These are phyloP conservation scores for Coracopsis vasa DNA, from an alignment of 2,113 vertebrate species.

Conservation along the genomic window DNA sequence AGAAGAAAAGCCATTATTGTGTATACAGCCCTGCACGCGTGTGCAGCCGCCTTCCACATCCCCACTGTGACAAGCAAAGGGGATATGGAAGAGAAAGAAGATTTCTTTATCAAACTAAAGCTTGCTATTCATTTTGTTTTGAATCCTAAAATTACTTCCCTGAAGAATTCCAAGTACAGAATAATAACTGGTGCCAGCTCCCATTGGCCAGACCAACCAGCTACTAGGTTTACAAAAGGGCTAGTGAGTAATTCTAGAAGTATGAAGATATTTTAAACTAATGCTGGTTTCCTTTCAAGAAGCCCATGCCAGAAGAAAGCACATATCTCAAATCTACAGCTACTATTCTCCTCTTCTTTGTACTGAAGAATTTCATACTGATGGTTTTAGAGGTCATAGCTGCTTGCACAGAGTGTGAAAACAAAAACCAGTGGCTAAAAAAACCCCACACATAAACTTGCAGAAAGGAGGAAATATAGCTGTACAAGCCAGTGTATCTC, in stretches of 20 bases:
- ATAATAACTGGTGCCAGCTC: conserved; percentile 22
- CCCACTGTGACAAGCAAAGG: background rate
- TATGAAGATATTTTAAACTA: background rate
- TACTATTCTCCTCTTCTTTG: background rate
- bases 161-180: background rate
- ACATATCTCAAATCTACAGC: background rate
- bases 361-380: background rate
- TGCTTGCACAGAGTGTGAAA: background rate
- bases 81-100: background rate
- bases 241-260: background rate
- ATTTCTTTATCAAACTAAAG: conserved; percentile 11
- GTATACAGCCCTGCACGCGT: background rate
- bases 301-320: background rate
- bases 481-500: background rate
- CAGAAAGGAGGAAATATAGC: background rate
- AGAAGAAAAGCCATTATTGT: too few species aligned
- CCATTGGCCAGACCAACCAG: background rate
- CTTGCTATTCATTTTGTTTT: background rate
- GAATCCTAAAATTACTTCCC: background rate
- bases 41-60: background rate
- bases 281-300: background rate
- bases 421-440: background rate
- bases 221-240: background rate
- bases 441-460: fast-evolving
- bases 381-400: background rate